phyloP scores from a whole-genome alignment of 64 coral and sea anemone species.

The Porites australiensis region DNA sequence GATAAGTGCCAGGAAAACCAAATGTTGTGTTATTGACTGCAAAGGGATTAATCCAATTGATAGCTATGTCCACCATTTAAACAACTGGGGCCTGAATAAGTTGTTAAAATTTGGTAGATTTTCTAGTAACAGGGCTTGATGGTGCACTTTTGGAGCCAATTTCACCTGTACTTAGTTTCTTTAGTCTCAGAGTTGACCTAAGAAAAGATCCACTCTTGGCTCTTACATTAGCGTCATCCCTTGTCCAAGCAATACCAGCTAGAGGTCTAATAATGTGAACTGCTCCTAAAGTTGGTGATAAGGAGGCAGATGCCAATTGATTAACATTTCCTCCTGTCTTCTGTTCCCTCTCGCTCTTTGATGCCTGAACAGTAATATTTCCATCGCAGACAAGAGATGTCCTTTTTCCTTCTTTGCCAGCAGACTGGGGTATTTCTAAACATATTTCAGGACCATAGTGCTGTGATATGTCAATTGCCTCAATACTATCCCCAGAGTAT shows the following conservation, averaged over 20 bases:
- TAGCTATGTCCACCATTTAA: too few species aligned
- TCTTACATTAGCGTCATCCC: background rate
- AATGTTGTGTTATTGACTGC: too few species aligned
- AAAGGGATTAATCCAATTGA: too few species aligned
- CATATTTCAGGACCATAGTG: background rate
- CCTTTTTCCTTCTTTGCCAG: background rate
- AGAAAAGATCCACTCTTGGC: background rate
- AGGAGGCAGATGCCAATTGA: background rate
- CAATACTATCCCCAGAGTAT: background rate
- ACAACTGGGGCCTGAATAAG: too few species aligned
- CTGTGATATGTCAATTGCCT: background rate
- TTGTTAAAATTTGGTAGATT: background rate
- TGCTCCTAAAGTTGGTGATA: conserved; percentile 16
- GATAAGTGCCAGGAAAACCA: too few species aligned
- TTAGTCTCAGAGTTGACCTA: background rate
- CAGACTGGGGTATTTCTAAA: conserved; percentile 25
- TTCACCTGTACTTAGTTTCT: background rate
- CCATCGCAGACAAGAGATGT: background rate
- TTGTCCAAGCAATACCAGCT: conserved; percentile 17
- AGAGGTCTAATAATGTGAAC: conserved; percentile 32
- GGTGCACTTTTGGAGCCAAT: conserved; percentile 11
- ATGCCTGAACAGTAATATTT: background rate
- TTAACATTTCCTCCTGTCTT: background rate
- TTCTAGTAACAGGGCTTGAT: background rate
- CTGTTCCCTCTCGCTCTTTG: background rate